Conservation (phyloP, 2,888 invertebrate species). For the Pollenia labialis region DNA sequence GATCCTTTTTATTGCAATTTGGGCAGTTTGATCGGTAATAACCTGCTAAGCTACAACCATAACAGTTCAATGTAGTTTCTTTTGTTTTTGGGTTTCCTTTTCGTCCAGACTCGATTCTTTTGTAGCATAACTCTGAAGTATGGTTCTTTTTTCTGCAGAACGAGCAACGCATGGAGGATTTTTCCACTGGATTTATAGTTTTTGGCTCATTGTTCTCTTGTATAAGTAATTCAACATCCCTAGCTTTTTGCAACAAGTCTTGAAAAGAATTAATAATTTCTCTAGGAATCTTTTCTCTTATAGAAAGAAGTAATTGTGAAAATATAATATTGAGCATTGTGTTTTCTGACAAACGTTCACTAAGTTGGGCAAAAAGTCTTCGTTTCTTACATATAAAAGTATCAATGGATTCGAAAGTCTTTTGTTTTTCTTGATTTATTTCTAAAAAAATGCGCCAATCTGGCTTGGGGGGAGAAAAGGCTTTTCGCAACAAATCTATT, state of each 20-base stretch:
- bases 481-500: not conserved
- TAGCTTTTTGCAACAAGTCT: conserved; percentile 9
- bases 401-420: conserved; percentile 31
- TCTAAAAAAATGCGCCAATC: conserved; percentile 46
- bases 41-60: not conserved
- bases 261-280: too few relatives aligned
- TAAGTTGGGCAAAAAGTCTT: conserved; percentile 37
- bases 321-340: conserved; percentile 36
- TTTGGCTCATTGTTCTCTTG: conserved; percentile 4
- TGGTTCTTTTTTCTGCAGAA: too few relatives aligned
- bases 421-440: conserved; percentile 38
- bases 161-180: too few relatives aligned
- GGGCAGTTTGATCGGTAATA: not conserved
- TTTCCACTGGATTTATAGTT: not conserved
- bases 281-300: too few relatives aligned
- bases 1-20: not conserved
- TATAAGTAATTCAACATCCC: conserved; percentile 17
- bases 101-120: too few relatives aligned
- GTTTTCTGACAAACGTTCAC: conserved; percentile 12
- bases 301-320: conserved; percentile 15
- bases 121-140: too few relatives aligned
- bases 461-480: conserved; percentile 39
- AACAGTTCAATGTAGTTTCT: not conserved
- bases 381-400: conserved; percentile 26
- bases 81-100: too few relatives aligned